Base-by-base conservation (phyloP, 2,797 vertebrate species). In the Cuculus canorus region DNA sequence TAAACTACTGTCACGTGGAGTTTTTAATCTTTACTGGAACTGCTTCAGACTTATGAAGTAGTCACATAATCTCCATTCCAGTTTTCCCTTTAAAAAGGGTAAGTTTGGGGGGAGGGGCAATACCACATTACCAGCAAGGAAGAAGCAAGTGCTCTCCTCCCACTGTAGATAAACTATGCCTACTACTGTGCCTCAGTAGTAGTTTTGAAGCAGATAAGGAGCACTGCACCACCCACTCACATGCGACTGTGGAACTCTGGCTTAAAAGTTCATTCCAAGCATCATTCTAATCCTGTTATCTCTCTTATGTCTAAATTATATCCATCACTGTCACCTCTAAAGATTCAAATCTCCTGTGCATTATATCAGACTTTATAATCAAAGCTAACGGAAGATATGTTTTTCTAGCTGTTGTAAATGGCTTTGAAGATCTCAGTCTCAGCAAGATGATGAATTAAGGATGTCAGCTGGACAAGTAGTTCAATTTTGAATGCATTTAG, bases 401-500 rank as follows among this genome's bases (percentile, higher is more conserved):
- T 95, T 93, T 65, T 73, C 90, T 84, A 92, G 85, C 54, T 66
- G n/a, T 69, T 88, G 61, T 65, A 88, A 96, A 91, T 8, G 13
- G 87, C 59, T 86, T 92, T 86, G 80, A 93, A 92, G 60, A 53
- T 37, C 70, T 88, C n/a, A 2, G n/a, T 78, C 78, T 82, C 82
- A 75, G 69, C 80, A 53, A 87, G 54, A 64, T 59, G 79, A 95
- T 84, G 76, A 88, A 94, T 95, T 75, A 69, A 88, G 82, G 30
- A 88, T 60, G 81, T 84, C 89, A 90, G 73, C 43, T 88, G 63
- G 64, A 70, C 80, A 95, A 95, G 76, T 27, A 89, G 72, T 50
- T 93, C 90, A 72, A 88, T 92, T 90, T 78, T 72, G 76, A 95
- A 93, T 61, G 8, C 89, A 82, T 78, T 77, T 72, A 90, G 41